Evolutionary conservation across 2,888 invertebrate species (phyloP).

Genomic region (Pogonocherus hispidulus): DNA sequence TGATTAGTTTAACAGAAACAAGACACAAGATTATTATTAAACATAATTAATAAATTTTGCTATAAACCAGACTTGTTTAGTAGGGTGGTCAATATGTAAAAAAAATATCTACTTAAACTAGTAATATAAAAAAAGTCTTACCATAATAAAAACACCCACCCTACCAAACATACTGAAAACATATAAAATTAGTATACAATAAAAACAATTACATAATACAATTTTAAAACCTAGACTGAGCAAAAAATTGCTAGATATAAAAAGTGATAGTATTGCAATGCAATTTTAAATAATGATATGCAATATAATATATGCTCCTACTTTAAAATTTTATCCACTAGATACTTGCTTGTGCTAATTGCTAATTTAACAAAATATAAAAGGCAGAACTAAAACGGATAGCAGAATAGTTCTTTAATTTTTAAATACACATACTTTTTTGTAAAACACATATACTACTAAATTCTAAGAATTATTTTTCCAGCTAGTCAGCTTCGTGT

Average conservation of each 20-base stretch:
- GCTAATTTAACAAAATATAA: neutral
- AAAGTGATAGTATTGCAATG: conserved; percentile 28
- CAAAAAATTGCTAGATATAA: conserved; percentile 46
- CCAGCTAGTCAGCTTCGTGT: conserved; percentile 64
- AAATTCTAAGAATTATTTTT: conserved; percentile 55
- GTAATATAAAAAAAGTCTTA: conserved; percentile 36
- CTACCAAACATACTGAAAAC: conserved; percentile 66
- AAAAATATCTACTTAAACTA: conserved; percentile 29
- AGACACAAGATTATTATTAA: conserved; percentile 25
- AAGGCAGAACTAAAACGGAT: conserved; percentile 44
- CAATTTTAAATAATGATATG: conserved; percentile 7
- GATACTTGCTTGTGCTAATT: conserved; percentile 3
- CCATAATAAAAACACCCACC: conserved; percentile 63
- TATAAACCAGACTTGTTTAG: conserved; percentile 55
- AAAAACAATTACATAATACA: conserved; percentile 20
- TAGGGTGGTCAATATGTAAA: conserved; percentile 62
- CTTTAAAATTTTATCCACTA: conserved; percentile 37
- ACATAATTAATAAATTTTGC: conserved; percentile 24
- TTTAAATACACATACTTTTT: conserved; percentile 52
- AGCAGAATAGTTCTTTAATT: conserved; percentile 23
- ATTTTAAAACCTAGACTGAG: conserved; percentile 41
- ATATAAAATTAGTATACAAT: conserved; percentile 40
- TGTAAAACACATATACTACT: conserved; percentile 50
- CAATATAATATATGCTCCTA: conserved; percentile 25
- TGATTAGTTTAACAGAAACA: conserved; percentile 36